Base-by-base conservation (phyloP, 2,888 invertebrate species). In the Anoplius nigerrimus region DNA sequence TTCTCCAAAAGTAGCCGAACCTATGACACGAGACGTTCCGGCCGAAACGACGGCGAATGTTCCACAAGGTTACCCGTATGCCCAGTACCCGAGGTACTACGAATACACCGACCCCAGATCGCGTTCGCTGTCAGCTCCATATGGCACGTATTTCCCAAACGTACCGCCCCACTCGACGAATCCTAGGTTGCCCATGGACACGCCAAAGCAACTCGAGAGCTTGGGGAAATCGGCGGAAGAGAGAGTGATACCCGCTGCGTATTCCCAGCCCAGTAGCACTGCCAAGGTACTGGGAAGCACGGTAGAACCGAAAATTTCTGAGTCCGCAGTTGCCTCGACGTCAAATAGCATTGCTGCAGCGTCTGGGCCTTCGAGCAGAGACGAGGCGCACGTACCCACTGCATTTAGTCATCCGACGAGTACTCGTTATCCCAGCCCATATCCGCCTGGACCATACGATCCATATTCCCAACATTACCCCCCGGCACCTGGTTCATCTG, bases 401-500 rank as follows among this genome's bases (percentile, higher is more conserved):
- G 88, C 87, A 46, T 88, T 87, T 66, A 86, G 82, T 71, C 88
- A 88, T 82, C 87, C 88, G 13, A 81, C 86, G 61, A 83, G 84
- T 64, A 80, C 81, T 51, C 84, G 87, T 55, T 86, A 86, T 61
- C 85, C 86, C 27, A 85, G 82, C 4, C 85, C 87, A 3, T 88
- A 88, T 79, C 88, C 88, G 2, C 87, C 88, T 0, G 82, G 83
- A 16, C 86, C 88, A 11, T 88, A 88, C 18, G 88, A 88, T 68
- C 88, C 88, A 18, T 88, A 88, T 52, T 74, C 87, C 20, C 88
- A 88, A 60, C 88, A 88, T 71, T 88, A 88, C 74, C 86, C 88
- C 62, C 84, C 87, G 11, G 84, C 85, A 20, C 86, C 87, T 43
- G 85, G 83, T 15, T 83, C 87, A 20, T 82, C 87, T 8, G 82